A percentile compares a stretch with the other conserved stretches of the same genome.
These are phyloP conservation scores for Megaustenia siamemsis DNA, from an alignment of 2,888 invertebrate genomes.

Conservation along the genomic window DNA sequence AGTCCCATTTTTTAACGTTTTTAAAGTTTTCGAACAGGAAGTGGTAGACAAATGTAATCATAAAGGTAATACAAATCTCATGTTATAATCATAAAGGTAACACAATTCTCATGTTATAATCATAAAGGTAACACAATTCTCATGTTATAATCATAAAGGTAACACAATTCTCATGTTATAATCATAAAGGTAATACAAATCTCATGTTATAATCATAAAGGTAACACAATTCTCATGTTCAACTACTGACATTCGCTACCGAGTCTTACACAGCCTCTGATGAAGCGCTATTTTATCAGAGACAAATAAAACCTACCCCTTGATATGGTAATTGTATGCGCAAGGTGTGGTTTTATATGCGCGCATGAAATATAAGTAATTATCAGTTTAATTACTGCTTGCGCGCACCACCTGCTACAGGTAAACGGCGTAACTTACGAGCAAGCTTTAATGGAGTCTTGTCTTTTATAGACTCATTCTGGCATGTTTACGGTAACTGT, in stretches of 20 bases:
- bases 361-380: not conserved
- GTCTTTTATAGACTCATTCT: not conserved
- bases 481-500: not conserved
- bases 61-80: not conserved
- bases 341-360: not conserved
- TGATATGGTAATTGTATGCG: not conserved
- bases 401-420: not conserved
- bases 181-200: too few relatives aligned
- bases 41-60: not conserved
- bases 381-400: constrained; percentile 14
- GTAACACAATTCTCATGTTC: not conserved
- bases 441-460: not conserved
- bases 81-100: too few relatives aligned
- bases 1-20: not conserved
- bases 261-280: not conserved
- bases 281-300: not conserved
- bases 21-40: not conserved
- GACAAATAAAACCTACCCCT: constrained; percentile 5
- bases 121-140: too few relatives aligned
- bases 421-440: not conserved
- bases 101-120: too few relatives aligned
- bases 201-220: too few relatives aligned
- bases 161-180: too few relatives aligned
- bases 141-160: too few relatives aligned
- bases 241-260: too few relatives aligned